Conservation (phyloP, 2,797 vertebrate genomes). For the Malurus leucopterus region DNA sequence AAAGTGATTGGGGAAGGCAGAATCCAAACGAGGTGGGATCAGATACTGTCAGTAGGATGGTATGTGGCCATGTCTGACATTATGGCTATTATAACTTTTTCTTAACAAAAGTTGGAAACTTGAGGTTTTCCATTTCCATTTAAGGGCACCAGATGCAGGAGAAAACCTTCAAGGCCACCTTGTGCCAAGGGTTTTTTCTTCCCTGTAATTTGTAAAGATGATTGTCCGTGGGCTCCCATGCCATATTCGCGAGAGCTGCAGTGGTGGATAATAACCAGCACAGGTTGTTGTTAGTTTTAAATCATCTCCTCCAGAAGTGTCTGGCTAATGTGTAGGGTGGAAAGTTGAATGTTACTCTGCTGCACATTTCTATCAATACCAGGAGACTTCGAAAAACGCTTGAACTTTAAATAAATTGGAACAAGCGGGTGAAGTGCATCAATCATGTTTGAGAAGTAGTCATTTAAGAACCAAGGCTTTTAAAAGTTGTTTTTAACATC, state of each 20-base stretch:
- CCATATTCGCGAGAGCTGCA: neutral
- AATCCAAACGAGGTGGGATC: neutral
- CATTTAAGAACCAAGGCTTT: conserved; percentile 24
- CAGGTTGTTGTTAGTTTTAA: conserved; percentile 6
- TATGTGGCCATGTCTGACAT: neutral
- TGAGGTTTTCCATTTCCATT: neutral
- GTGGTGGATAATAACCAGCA: neutral
- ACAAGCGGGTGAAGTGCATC: conserved; percentile 1
- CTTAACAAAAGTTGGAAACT: neutral
- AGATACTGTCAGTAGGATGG: neutral
- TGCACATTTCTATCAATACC: neutral
- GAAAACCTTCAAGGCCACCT: neutral
- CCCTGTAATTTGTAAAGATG: conserved; percentile 4
- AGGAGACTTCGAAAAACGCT: neutral
- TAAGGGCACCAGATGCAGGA: conserved; percentile 1
- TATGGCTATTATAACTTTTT: neutral
- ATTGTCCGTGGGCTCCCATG: neutral
- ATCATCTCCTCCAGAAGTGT: neutral
- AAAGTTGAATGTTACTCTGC: neutral
- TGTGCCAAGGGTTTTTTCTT: conserved; percentile 2
- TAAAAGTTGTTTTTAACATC: conserved; percentile 30
- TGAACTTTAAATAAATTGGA: conserved; percentile 8
- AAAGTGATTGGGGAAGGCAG: neutral
- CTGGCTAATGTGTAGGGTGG: neutral
- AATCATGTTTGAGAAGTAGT: conserved; percentile 14